phyloP scores from a whole-genome alignment of 2,113 vertebrate genomes.

The Thryonomys swinderianus region DNA sequence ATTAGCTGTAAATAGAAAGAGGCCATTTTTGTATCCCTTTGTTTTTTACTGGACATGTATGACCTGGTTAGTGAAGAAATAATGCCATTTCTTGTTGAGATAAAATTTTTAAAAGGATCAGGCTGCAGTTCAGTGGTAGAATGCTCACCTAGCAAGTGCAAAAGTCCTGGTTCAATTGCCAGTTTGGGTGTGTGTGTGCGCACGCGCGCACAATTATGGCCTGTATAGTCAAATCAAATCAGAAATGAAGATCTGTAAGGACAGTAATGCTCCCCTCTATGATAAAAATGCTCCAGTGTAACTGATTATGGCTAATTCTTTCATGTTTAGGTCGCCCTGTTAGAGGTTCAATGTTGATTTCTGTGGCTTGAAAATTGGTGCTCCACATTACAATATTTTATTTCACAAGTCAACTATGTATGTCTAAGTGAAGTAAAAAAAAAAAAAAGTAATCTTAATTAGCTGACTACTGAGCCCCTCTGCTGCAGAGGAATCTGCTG shows the following conservation, averaged over 20 bases:
- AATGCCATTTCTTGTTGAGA: neutral
- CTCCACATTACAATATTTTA: neutral
- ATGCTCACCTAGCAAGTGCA: neutral
- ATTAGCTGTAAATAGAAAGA: neutral
- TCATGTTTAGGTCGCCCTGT: neutral
- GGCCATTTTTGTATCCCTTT: neutral
- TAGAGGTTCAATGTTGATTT: neutral
- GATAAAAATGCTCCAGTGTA: neutral
- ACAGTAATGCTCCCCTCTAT: neutral
- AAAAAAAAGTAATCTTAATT: neutral
- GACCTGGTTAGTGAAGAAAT: neutral
- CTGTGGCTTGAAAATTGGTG: neutral
- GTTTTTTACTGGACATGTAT: neutral
- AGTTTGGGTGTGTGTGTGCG: too few species aligned
- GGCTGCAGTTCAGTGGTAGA: neutral
- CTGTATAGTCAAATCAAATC: neutral
- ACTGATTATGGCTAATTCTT: neutral
- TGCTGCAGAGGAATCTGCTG: neutral
- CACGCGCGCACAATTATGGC: too few species aligned
- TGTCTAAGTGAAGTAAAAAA: neutral
- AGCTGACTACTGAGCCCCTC: neutral
- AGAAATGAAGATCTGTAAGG: neutral
- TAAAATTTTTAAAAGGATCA: neutral
- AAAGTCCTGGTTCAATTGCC: neutral
- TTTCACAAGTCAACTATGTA: neutral